Evolutionary conservation across 2,113 vertebrate species (phyloP), one percentile per base, ranked within the genome.

Genomic region (Oceanites oceanicus): DNA sequence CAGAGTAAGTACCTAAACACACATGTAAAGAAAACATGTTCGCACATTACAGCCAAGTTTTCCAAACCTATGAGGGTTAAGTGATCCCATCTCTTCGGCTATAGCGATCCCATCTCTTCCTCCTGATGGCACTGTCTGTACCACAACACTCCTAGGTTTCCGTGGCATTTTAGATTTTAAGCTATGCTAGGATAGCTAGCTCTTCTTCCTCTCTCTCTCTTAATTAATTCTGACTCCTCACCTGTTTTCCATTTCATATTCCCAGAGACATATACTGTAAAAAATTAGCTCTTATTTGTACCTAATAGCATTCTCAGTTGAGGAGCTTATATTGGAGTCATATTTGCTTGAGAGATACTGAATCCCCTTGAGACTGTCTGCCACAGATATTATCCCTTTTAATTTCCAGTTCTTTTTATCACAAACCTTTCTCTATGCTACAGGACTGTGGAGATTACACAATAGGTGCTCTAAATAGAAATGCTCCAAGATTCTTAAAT

Each of bases 271-370:
- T 42, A 95, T 80, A 95, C 90, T 93, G 90, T 91, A 96, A 92
- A 97, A 97, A 96, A 97, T 95, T 95, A 97, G 95, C 87, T 96
- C 92, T 92, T 97, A 95, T 97, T 97, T 97, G 82, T 92, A 92
- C 45, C 87, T 95, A 97, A 96, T 96, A 97, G 92, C 94, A 93
- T 82, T 78, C 83, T 96, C 92, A 91, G 84, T 55, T 90, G 94
- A 95, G 86, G 32, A 88, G 73, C 78, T 88, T 92, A 96, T 94
- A 96, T 15, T 91, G 75, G 82, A 93, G 74, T 92, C 88, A 84
- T 88, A 96, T 88, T 97, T 96, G 78, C 94, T 96, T 79, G 82
- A 94, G 79, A 96, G 86, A 91, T 93, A 92, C 63, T 61, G 83
- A 94, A 96, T 90, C 79, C 94, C 73, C 88, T 91, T 90, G 93